These are phyloP conservation scores for Drosophila funebris DNA, from an alignment of 1,140 invertebrate genomes.

Conservation along the genomic window DNA sequence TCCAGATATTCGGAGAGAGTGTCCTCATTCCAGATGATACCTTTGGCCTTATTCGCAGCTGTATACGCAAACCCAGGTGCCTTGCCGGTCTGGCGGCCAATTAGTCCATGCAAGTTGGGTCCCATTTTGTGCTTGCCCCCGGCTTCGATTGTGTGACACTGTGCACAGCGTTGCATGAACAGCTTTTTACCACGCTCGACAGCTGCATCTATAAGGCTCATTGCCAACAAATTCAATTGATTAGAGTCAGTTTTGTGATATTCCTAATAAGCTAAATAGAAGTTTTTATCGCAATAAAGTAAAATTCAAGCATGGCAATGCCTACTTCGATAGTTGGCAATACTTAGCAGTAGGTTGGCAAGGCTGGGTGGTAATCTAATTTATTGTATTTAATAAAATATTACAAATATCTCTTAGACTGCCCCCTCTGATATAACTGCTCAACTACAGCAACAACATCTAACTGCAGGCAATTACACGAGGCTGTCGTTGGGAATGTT, in stretches of 20 bases:
- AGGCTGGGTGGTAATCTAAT: too few relatives aligned
- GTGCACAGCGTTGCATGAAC: constrained; percentile 18
- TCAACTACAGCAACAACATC: background rate
- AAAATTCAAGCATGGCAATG: background rate
- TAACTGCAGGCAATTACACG: constrained; percentile 22
- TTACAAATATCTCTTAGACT: too few relatives aligned
- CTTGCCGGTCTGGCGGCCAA: background rate
- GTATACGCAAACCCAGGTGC: constrained; percentile 2
- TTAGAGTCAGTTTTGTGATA: background rate
- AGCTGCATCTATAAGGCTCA: background rate
- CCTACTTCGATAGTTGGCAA: background rate
- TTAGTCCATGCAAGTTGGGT: constrained; percentile 12
- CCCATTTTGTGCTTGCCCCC: constrained; percentile 22
- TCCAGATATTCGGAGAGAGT: constrained; percentile 5
- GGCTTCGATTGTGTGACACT: constrained; percentile 16
- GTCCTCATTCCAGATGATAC: constrained; percentile 9
- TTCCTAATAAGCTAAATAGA: background rate
- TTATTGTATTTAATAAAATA: too few relatives aligned
- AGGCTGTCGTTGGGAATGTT: constrained; percentile 14
- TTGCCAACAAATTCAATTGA: background rate
- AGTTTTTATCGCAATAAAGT: background rate
- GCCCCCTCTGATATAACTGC: background rate
- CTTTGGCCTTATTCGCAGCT: background rate
- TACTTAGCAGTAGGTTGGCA: background rate
- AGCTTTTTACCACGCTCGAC: constrained; percentile 7